Evolutionary conservation across 2,113 vertebrate genomes (phyloP).

Genomic region (Callipepla californica): DNA sequence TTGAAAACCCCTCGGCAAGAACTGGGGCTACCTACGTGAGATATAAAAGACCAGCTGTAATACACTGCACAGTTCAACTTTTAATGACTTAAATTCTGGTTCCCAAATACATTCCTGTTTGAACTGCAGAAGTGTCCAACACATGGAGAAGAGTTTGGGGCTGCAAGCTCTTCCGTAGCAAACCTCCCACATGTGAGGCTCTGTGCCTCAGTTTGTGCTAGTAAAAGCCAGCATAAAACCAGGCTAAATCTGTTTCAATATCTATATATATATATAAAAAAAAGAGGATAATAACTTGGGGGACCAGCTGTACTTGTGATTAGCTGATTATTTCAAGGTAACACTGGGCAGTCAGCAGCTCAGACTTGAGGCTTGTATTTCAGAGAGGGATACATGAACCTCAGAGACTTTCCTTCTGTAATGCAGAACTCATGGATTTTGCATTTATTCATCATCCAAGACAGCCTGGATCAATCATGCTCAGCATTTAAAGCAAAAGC

Average conservation of each 20-base stretch:
- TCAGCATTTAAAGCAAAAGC: conserved; percentile 9
- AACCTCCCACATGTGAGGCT: background rate
- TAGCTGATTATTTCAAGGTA: background rate
- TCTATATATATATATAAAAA: background rate
- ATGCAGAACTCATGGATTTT: background rate
- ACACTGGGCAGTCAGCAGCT: background rate
- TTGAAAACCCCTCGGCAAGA: conserved; percentile 10
- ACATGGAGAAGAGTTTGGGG: background rate
- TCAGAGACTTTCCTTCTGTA: background rate
- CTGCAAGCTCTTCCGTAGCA: background rate
- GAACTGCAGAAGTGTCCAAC: background rate
- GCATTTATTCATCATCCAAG: background rate
- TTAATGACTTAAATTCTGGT: background rate
- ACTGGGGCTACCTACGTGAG: background rate
- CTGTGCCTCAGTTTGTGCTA: background rate
- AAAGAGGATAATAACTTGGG: background rate
- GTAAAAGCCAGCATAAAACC: background rate
- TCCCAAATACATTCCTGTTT: conserved; percentile 15
- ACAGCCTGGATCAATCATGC: conserved; percentile 1
- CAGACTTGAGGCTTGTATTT: background rate
- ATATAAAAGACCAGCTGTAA: background rate
- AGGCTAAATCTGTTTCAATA: background rate
- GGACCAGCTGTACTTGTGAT: background rate
- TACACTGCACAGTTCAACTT: background rate
- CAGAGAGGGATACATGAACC: background rate